These are phyloP conservation scores for Petrosia ficiformis DNA, from an alignment of 37 sponge, comb jelly and placozoan genomes.

Conservation along the genomic window DNA sequence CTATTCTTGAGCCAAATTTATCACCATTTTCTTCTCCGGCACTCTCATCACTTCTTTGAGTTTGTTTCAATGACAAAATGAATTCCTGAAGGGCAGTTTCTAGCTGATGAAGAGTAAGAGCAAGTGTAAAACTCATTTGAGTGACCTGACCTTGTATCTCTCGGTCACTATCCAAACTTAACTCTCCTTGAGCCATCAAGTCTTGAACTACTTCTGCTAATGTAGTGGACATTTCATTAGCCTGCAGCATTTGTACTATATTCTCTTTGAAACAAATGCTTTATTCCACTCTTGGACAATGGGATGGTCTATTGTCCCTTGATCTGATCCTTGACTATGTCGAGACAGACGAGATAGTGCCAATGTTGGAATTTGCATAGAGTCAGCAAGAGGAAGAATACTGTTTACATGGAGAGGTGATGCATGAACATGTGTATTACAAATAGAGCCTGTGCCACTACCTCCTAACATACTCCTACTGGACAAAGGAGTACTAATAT, in stretches of 20 bases:
- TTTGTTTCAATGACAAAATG: background rate
- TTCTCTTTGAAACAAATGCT: constrained; percentile 34
- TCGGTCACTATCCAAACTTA: background rate
- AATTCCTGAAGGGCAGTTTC: constrained; percentile 48
- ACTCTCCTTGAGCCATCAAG: background rate
- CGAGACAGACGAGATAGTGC: background rate
- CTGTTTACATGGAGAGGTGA: too few relatives aligned
- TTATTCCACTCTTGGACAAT: constrained; percentile 52
- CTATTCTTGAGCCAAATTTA: background rate
- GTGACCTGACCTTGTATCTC: constrained; percentile 59
- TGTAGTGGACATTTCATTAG: background rate
- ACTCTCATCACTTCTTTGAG: background rate
- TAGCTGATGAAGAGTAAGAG: constrained; percentile 49
- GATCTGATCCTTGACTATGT: background rate
- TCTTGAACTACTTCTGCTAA: background rate
- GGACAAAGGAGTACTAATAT: background rate
- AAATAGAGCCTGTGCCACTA: constrained; percentile 1
- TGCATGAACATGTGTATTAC: background rate
- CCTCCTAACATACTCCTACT: too few relatives aligned
- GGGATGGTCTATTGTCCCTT: constrained; percentile 38
- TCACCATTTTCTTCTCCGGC: background rate
- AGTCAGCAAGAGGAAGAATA: background rate
- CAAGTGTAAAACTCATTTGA: constrained; percentile 55
- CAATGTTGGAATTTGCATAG: background rate
- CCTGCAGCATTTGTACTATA: constrained; percentile 31